A percentile compares a stretch with the other conserved stretches of the same genome.
Conservation (phyloP, 1,140 invertebrate species). For the Rhagoletis pomonella region DNA sequence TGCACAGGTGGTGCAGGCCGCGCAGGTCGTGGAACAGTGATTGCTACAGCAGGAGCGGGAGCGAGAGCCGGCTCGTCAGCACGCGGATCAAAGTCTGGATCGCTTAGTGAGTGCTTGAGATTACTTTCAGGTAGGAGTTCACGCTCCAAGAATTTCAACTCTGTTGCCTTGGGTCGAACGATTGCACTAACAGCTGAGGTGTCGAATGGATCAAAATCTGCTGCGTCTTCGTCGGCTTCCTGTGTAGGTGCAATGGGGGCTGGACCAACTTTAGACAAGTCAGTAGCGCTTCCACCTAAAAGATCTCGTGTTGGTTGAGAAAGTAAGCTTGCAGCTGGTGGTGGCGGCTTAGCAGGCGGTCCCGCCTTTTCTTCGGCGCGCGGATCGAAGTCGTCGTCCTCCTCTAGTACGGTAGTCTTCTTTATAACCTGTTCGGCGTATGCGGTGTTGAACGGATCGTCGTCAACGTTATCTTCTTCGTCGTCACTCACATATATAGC, state of each 20-base stretch:
- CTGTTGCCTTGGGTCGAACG: conserved; percentile 83
- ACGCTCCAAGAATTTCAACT: conserved; percentile 86
- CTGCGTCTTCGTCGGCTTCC: conserved; percentile 75
- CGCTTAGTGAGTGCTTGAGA: conserved; percentile 77
- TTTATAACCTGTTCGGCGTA: conserved; percentile 86
- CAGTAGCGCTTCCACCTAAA: conserved; percentile 83
- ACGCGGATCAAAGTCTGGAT: conserved; percentile 86
- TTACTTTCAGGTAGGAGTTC: conserved; percentile 79
- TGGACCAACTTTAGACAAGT: conserved; percentile 82
- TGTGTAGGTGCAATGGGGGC: conserved; percentile 80
- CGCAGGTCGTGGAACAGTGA: background rate
- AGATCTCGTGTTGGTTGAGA: conserved; percentile 76
- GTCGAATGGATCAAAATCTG: conserved; percentile 89
- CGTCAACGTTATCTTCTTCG: conserved; percentile 72
- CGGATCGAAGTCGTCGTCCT: conserved; percentile 82
- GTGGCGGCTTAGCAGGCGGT: conserved; percentile 62
- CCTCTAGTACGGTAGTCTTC: conserved; percentile 81
- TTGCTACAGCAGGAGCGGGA: conserved; percentile 31
- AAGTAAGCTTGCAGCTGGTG: conserved; percentile 63
- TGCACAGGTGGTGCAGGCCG: conserved; percentile 38
- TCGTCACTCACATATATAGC: conserved; percentile 74
- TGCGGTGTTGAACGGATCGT: conserved; percentile 90
- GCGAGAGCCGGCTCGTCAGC: conserved; percentile 73
- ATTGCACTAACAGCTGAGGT: conserved; percentile 84
- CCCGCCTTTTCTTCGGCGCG: conserved; percentile 77